Evolutionary conservation across 2,888 invertebrate species (phyloP), one percentile per base, ranked within the genome.

Genomic region (Orthosia cruda): DNA sequence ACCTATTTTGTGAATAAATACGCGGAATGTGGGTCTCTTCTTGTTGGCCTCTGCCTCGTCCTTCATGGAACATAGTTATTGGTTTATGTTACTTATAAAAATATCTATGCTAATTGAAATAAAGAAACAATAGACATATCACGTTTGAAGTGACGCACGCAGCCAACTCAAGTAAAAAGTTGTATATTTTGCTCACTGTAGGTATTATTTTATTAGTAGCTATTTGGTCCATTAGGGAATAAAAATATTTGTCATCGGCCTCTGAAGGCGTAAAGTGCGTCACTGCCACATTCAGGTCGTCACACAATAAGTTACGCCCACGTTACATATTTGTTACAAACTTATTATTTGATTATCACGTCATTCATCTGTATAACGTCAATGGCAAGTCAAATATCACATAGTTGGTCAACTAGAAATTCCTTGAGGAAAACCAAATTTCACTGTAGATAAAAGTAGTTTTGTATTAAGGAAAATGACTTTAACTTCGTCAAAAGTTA

Each of bases 271-370:
- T 40, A 2, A 40, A 40, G 59, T 80, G 40, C 80, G 80, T 80
- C 80, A 74, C 12, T 12, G 13, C 13, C 13, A 66, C 45, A 59
- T 70, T 71, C 12, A 52, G 62, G 50, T 71, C 58, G 26, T 13
- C 18, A 23, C 63, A 68, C 63, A 63, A 71, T 64, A 75, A 69
- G 64, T 79, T 52, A 67, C 75, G 50, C 70, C 75, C 67, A 80
- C 70, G 12, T 18, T 58, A n/a, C 20, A 26, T 68, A 40, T 58
- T 64, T 72, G 32, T 49, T 23, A 54, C 20, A 15, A 61, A 50
- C 40, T 65, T 74, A 67, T 65, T 71, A 68, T 62, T 63, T 16
- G 54, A 58, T 54, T 52, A 32, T 63, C 32, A 58, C 70, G 59
- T 80, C 59, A 75, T 59, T 7, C 7, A 4, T 23, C 58, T 76